phyloP scores from a whole-genome alignment of 1,140 invertebrate species.

The Galleria mellonella region DNA sequence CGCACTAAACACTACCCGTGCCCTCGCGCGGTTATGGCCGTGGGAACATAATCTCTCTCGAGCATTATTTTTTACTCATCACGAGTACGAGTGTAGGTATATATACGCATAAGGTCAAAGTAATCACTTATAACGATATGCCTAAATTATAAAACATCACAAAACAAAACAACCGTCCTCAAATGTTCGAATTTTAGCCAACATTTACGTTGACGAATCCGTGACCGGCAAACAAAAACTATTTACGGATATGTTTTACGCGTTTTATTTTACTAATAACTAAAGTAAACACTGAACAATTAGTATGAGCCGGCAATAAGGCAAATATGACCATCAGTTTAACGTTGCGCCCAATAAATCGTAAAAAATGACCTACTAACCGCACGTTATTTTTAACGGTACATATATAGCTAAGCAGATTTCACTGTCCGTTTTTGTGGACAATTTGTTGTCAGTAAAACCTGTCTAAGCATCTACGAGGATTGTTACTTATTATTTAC shows the following conservation, averaged over 20 bases:
- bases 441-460: conserved; percentile 7
- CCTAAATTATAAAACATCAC: too few species aligned
- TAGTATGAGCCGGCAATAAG: background rate
- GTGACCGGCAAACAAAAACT: too few species aligned
- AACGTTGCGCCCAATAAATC: conserved; percentile 47
- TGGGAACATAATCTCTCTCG: background rate
- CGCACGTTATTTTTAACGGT: conserved; percentile 33
- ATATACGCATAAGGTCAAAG: conserved; percentile 1
- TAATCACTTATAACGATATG: background rate
- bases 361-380: conserved; percentile 58
- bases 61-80: background rate
- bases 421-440: conserved; percentile 32
- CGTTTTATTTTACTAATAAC: too few species aligned
- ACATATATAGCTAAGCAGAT: conserved; percentile 22
- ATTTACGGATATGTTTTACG: too few species aligned
- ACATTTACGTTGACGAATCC: too few species aligned
- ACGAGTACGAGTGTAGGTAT: too few species aligned
- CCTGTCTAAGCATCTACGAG: conserved; percentile 1
- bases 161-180: too few species aligned
- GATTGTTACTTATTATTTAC: too few species aligned
- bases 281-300: too few species aligned
- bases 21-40: background rate
- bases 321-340: conserved; percentile 11
- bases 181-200: too few species aligned
- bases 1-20: background rate